Percentiles rank a stretch among this genome's conserved stretches.
These are phyloP conservation scores for Tragulus kanchil DNA, from an alignment of 2,113 vertebrate species.

Conservation along the genomic window DNA sequence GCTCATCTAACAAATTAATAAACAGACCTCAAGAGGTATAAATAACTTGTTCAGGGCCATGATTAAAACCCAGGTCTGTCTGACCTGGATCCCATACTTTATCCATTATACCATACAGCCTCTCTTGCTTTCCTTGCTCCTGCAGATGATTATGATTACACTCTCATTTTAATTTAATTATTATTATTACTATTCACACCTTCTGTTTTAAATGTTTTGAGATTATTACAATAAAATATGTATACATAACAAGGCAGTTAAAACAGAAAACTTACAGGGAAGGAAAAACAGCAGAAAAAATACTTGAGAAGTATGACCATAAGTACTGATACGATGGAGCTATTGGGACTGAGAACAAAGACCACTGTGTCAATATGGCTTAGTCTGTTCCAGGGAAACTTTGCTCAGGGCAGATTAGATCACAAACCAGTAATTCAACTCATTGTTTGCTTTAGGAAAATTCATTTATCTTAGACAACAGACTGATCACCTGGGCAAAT, in stretches of 20 bases:
- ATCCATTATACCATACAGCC: background rate
- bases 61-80: background rate
- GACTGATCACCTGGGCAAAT: background rate
- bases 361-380: background rate
- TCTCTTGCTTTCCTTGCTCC: background rate
- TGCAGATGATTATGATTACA: background rate
- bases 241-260: background rate
- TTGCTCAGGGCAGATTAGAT: background rate
- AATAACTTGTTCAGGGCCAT: background rate
- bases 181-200: background rate
- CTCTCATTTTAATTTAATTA: background rate
- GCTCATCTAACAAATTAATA: background rate
- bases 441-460: constrained; percentile 4
- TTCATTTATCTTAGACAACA: background rate
- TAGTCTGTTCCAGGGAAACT: background rate
- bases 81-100: background rate
- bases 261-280: background rate
- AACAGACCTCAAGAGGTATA: background rate
- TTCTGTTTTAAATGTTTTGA: background rate
- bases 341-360: background rate
- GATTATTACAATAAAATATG: background rate
- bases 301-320: background rate
- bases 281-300: background rate
- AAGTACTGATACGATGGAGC: background rate
- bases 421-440: background rate